Base-by-base conservation (phyloP, 2,113 vertebrate species). In the Copsychus sechellarum region DNA sequence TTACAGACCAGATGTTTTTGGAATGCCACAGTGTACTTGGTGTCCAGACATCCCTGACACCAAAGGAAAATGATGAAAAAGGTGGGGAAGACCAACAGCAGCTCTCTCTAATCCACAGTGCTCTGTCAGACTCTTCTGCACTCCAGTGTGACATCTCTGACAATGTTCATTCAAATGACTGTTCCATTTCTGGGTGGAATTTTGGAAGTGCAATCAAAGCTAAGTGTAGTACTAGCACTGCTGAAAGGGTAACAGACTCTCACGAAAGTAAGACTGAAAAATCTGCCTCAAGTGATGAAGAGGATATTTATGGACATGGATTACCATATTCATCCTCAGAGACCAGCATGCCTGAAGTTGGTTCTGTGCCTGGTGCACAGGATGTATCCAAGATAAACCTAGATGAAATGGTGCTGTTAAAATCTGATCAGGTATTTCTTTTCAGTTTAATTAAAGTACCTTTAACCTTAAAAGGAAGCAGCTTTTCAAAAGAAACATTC, bases 251-350 rank as follows among this genome's bases (percentile, higher is more conserved):
- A 22, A 34, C 87, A 90, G 66, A 62, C 28, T 26, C 66, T 78
- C 64, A 6, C 0, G 80, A 95, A 79, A 81, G 65, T 58, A 91
- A 50, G 84, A 45, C 47, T 12, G 96, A 97, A 79, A 96, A 88
- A 65, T 90, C 91, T 51, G 74, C 97, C 26, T 99, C 99, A 62
- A 99, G 99, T 64, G 99, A 99, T 25, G 99, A 99, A 28, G 99
- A 98, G 84, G 99, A 99, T 96, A 99, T 99, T 96, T 99, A 99
- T 62, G 96, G 98, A 21, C 98, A 97, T 2, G 97, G 97, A 33
- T 95, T 98, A 58, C 98, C 98, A 0, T 97, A 96, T 51, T 98
- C 98, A 3, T 97, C 98, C 40, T 98, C 98, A 0, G 98, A 98
- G 72, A 94, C 96, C 0, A 98, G 98, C 14, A 34, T 97, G 53